Evolutionary conservation across 2,888 invertebrate genomes (phyloP).

Genomic region (Germaria angustata): DNA sequence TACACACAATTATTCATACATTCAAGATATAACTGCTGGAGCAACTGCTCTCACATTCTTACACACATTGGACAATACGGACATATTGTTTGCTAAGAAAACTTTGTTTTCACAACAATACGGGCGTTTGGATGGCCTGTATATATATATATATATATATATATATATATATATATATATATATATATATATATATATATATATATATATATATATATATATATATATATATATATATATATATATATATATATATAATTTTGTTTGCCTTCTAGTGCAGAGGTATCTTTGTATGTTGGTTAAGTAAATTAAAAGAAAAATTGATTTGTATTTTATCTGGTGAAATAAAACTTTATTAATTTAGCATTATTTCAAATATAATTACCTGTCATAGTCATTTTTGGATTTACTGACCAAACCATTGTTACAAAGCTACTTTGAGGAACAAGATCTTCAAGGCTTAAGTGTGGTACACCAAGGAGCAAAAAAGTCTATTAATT

Average conservation of each 20-base stretch:
- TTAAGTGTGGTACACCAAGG: too few species aligned
- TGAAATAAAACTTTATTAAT: constrained; percentile 1
- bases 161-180: too few species aligned
- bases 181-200: too few species aligned
- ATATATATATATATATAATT: too few species aligned
- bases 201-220: too few species aligned
- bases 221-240: too few species aligned
- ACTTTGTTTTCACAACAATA: not conserved
- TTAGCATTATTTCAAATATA: not conserved
- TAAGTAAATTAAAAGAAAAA: not conserved
- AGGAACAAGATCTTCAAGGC: not conserved
- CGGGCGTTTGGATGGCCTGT: not conserved
- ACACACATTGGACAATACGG: not conserved
- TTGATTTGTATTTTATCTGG: not conserved
- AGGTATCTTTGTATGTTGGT: not conserved
- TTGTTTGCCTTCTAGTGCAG: not conserved
- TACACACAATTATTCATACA: too few species aligned
- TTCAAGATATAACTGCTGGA: too few species aligned
- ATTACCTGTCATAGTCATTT: not conserved
- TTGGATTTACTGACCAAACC: not conserved
- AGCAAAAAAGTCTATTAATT: too few species aligned
- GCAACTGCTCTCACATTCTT: not conserved
- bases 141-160: not conserved
- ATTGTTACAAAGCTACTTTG: not conserved
- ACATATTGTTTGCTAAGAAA: not conserved